Percentiles rank a stretch among this genome's conserved stretches.
Conservation (phyloP, 2,113 vertebrate genomes). For the Psettodes erumei region DNA sequence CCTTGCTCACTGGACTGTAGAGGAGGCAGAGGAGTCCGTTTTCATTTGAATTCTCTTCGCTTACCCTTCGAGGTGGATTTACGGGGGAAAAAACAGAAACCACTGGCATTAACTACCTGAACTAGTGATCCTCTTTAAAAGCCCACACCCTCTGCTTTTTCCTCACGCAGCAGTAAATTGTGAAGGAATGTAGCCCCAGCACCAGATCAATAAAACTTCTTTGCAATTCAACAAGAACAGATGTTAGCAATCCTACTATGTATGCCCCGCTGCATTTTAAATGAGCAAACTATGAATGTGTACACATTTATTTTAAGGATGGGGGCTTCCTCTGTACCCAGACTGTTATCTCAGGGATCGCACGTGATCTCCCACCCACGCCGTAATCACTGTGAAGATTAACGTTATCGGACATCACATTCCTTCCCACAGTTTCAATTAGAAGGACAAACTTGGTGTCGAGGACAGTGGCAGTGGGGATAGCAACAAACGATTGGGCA, state of each 20-base stretch:
- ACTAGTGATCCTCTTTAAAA: constrained; percentile 61
- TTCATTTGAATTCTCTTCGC: constrained; percentile 73
- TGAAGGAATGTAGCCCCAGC: constrained; percentile 60
- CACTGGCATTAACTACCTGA: constrained; percentile 71
- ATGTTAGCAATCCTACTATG: constrained; percentile 65
- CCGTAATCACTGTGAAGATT: constrained; percentile 72
- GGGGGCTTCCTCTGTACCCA: constrained; percentile 15
- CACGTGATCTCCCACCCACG: constrained; percentile 58
- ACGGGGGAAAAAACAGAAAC: constrained; percentile 10
- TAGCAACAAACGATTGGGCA: constrained; percentile 44
- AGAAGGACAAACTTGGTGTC: constrained; percentile 50
- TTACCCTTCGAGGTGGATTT: constrained; percentile 57
- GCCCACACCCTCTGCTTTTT: constrained; percentile 41
- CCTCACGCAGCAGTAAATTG: constrained; percentile 64
- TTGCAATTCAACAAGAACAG: constrained; percentile 79
- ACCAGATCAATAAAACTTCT: constrained; percentile 74
- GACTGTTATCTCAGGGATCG: constrained; percentile 60
- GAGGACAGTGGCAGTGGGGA: constrained; percentile 15
- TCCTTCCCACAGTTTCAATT: constrained; percentile 69
- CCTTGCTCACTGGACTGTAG: constrained; percentile 58
- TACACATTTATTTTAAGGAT: no score
- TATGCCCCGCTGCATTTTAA: constrained; percentile 59
- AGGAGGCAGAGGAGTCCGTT: constrained; percentile 52
- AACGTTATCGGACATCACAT: constrained; percentile 70
- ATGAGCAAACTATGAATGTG: constrained; percentile 20